These are phyloP conservation scores for Penaeus vannamei DNA, from an alignment of 1,140 invertebrate species.

Conservation along the genomic window DNA sequence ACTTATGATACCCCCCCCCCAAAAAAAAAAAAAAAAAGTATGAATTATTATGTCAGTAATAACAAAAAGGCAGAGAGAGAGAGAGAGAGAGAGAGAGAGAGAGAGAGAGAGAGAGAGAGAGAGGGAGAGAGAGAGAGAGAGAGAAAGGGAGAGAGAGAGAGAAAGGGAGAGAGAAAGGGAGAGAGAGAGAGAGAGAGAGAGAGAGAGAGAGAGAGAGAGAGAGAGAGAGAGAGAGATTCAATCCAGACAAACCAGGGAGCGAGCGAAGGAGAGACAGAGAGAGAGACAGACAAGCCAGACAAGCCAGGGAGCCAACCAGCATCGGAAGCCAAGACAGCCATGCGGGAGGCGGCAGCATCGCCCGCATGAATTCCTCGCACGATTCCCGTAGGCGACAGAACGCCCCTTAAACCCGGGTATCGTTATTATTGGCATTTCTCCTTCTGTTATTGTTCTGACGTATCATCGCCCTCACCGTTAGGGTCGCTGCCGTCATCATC, in stretches of 20 bases:
- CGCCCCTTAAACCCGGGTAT: too few species aligned
- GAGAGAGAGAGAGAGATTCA: background rate
- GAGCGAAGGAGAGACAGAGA: background rate
- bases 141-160: conserved; percentile 18
- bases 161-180: background rate
- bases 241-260: background rate
- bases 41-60: too few species aligned
- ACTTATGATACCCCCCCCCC: too few species aligned
- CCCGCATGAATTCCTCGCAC: too few species aligned
- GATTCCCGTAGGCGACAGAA: too few species aligned
- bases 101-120: conserved; percentile 4
- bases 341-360: too few species aligned
- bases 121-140: conserved; percentile 35
- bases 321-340: too few species aligned
- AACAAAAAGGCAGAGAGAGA: conserved; percentile 69
- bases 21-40: too few species aligned
- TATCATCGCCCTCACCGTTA: too few species aligned
- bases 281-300: background rate
- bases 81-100: conserved; percentile 39
- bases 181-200: background rate
- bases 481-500: too few species aligned
- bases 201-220: background rate
- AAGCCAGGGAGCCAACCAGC: background rate
- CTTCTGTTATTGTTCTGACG: too few species aligned
- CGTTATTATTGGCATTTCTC: too few species aligned